These are phyloP conservation scores for Lasioglossum albipes DNA, from an alignment of 1,140 invertebrate species.

Conservation along the genomic window DNA sequence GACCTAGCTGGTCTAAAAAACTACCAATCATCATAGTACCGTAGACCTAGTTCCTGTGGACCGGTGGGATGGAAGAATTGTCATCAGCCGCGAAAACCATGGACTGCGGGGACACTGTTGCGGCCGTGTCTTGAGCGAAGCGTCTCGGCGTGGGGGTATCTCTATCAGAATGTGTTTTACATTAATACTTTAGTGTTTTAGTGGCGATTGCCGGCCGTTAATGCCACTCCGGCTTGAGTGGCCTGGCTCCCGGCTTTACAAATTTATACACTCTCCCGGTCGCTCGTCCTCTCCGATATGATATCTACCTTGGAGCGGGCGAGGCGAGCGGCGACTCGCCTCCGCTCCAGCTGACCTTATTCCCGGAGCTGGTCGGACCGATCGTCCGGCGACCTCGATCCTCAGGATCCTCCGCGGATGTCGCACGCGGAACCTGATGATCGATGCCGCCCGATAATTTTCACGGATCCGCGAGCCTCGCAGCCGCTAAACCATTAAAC, in stretches of 20 bases:
- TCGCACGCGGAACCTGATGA: constrained; percentile 22
- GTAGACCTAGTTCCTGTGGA: no score
- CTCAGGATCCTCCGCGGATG: neutral
- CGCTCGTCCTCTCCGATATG: constrained; percentile 71
- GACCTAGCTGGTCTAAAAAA: no score
- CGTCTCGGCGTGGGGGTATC: constrained; percentile 69
- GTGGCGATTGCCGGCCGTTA: constrained; percentile 77
- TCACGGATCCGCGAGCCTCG: constrained; percentile 10
- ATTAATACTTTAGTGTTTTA: constrained; percentile 79
- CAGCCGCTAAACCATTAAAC: neutral
- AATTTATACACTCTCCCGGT: constrained; percentile 76
- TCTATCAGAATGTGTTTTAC: constrained; percentile 80
- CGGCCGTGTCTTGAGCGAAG: neutral
- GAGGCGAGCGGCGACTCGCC: constrained; percentile 1
- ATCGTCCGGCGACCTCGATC: constrained; percentile 52
- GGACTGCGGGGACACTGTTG: neutral
- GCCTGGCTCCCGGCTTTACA: constrained; percentile 76
- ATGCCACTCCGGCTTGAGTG: constrained; percentile 75
- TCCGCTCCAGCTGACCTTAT: constrained; percentile 59
- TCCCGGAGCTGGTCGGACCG: constrained; percentile 30
- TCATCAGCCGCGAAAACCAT: constrained; percentile 36
- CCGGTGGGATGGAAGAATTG: no score
- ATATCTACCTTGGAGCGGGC: constrained; percentile 69
- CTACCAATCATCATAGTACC: no score
- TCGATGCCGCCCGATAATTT: constrained; percentile 27